These are phyloP conservation scores for Crypturellus tataupa DNA, from an alignment of 2,797 vertebrate genomes.

Conservation along the genomic window DNA sequence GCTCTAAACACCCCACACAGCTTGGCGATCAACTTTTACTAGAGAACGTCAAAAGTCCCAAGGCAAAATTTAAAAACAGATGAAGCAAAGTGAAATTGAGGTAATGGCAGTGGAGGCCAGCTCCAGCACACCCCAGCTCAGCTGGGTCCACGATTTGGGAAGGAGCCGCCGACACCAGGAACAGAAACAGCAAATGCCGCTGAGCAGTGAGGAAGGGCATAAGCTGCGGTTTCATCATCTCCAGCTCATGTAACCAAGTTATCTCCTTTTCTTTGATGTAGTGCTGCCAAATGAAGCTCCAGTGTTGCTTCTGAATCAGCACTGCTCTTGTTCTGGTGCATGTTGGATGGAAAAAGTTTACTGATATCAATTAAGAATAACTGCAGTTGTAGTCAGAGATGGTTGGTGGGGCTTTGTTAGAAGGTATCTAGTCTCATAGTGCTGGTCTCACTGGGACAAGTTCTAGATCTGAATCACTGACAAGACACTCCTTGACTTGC, in stretches of 20 bases:
- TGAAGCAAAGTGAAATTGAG: neutral
- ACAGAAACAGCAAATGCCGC: neutral
- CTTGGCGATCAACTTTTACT: neutral
- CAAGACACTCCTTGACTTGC: neutral
- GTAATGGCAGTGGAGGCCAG: neutral
- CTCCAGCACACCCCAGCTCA: neutral
- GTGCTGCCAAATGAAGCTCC: neutral
- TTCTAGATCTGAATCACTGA: neutral
- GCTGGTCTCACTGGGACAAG: neutral
- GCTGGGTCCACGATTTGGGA: accelerated
- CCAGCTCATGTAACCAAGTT: neutral
- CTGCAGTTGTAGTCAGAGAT: neutral
- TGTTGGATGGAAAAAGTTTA: neutral
- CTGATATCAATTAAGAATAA: neutral
- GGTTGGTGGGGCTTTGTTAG: neutral
- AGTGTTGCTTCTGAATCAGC: neutral
- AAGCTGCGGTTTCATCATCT: neutral
- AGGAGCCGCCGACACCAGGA: accelerated
- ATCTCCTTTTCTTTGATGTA: neutral
- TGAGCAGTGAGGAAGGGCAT: neutral
- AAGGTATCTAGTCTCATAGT: neutral
- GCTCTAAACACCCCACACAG: neutral
- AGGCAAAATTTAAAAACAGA: neutral
- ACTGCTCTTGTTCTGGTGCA: neutral
- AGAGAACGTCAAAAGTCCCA: neutral